These are phyloP conservation scores for Chionodraco myersi DNA, from an alignment of 2,113 vertebrate genomes.

Conservation along the genomic window DNA sequence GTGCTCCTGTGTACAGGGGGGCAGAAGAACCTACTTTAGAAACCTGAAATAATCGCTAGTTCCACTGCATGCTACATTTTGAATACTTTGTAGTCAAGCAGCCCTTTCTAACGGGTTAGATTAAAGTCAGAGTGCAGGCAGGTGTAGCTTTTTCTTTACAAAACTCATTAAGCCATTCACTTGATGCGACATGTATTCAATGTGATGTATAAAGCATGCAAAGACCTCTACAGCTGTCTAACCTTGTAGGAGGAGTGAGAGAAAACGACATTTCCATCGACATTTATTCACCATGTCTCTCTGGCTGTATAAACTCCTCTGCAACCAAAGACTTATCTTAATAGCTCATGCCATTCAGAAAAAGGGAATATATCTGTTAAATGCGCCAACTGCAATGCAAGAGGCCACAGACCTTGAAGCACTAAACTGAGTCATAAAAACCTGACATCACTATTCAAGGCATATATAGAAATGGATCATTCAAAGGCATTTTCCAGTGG, in stretches of 20 bases:
- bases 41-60: too few species aligned
- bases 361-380: not conserved
- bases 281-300: conserved; percentile 17
- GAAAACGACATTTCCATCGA: not conserved
- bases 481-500: conserved; percentile 15
- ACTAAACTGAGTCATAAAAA: conserved; percentile 7
- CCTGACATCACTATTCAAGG: not conserved
- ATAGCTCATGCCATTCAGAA: not conserved
- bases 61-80: too few species aligned
- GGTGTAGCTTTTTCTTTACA: not conserved
- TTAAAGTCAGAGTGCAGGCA: too few species aligned
- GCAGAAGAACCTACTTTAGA: too few species aligned
- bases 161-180: not conserved
- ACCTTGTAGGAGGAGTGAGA: conserved; percentile 9
- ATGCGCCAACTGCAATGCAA: conserved; percentile 5
- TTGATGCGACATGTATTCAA: conserved; percentile 15
- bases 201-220: conserved; percentile 8
- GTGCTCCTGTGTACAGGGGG: too few species aligned
- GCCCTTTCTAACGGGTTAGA: too few species aligned
- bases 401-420: conserved; percentile 16
- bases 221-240: conserved; percentile 5
- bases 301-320: not conserved
- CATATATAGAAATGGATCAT: not conserved
- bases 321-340: conserved; percentile 20
- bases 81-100: too few species aligned